Percentiles rank a stretch among this genome's conserved stretches.
Conservation (phyloP, 2,113 vertebrate species). For the Hippocampus comes region DNA sequence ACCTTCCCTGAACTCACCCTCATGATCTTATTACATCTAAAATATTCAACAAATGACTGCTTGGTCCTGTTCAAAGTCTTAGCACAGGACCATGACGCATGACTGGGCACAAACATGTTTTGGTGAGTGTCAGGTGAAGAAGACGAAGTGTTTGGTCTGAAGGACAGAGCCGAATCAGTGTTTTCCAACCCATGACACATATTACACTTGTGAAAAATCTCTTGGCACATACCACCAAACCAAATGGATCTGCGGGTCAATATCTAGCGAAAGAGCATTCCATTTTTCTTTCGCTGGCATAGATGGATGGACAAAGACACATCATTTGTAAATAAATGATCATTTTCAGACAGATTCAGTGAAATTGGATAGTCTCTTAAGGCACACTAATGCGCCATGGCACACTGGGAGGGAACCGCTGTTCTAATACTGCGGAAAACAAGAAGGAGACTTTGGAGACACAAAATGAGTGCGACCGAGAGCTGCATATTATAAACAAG, state of each 20-base stretch:
- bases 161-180: not conserved
- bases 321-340: not conserved
- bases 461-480: not conserved
- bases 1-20: constrained; percentile 1
- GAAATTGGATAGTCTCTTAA: not conserved
- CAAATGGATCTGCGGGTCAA: not conserved
- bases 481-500: not conserved
- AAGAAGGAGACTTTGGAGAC: not conserved
- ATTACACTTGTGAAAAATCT: not conserved
- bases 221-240: not conserved
- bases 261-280: not conserved
- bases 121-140: not conserved
- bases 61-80: constrained; percentile 2
- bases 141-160: too few species aligned
- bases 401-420: not conserved
- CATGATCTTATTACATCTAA: constrained; percentile 2
- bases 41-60: constrained; percentile 10
- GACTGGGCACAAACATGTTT: not conserved
- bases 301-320: not conserved
- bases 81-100: constrained; percentile 1
- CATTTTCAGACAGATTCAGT: not conserved
- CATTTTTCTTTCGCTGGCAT: not conserved
- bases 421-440: not conserved
- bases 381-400: not conserved
- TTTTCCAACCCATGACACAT: not conserved